A percentile compares a stretch with the other conserved stretches of the same genome.
phyloP scores from a whole-genome alignment of 2,113 vertebrate genomes.

The Alces alces region DNA sequence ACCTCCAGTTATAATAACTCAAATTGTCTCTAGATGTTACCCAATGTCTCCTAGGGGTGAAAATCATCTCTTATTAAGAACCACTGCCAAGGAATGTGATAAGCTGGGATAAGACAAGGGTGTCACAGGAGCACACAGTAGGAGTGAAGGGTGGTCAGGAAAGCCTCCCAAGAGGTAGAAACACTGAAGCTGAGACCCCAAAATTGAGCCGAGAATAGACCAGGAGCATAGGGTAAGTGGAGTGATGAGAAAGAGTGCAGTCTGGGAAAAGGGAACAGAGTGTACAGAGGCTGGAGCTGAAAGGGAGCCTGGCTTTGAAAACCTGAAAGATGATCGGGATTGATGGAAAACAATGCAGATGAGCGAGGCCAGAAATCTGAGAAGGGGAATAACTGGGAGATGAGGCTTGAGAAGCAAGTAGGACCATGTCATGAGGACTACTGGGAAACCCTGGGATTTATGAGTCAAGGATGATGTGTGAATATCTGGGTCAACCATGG shows the following conservation, averaged over 20 bases:
- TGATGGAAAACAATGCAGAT: not conserved
- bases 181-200: not conserved
- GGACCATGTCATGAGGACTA: no score
- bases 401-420: not conserved
- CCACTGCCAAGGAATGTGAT: not conserved
- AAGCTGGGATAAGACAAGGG: not conserved
- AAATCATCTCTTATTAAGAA: not conserved
- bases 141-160: not conserved
- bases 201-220: not conserved
- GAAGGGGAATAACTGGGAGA: not conserved
- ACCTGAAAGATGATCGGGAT: not conserved
- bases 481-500: not conserved
- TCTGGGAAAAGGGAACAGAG: not conserved
- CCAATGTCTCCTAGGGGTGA: not conserved
- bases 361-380: not conserved
- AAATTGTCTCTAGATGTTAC: not conserved
- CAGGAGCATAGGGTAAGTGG: not conserved
- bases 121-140: not conserved
- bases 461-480: not conserved
- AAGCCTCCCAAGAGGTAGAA: not conserved
- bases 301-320: not conserved
- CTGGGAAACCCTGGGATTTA: not conserved
- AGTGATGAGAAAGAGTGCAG: not conserved
- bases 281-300: not conserved
- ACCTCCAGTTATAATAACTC: not conserved